Evolutionary conservation across 2,888 invertebrate species (phyloP).

Genomic region (Rhimphoctona megacephalus): DNA sequence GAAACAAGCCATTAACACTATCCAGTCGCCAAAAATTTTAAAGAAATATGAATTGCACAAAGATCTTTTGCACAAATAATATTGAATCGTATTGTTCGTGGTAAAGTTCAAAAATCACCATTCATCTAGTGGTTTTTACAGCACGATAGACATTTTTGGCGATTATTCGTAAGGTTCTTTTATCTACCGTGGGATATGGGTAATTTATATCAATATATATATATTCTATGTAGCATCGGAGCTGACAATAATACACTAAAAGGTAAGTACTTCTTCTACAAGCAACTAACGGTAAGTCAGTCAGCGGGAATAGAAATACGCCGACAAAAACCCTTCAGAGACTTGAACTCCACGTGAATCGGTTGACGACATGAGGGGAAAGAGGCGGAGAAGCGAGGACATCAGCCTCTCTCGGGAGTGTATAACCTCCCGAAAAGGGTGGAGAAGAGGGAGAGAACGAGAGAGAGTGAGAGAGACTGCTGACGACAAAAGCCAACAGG

Average conservation of each 20-base stretch:
- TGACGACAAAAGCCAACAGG: constrained; percentile 69
- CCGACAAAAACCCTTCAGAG: constrained; percentile 42
- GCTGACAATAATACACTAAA: constrained; percentile 34
- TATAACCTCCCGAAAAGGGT: constrained; percentile 51
- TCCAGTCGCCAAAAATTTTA: background rate
- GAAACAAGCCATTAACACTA: background rate
- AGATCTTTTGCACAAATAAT: background rate
- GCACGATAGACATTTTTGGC: background rate
- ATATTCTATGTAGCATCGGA: background rate
- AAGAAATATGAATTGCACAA: background rate
- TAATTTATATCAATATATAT: background rate
- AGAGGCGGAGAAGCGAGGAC: constrained; percentile 56
- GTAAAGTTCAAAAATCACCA: background rate
- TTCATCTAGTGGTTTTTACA: background rate
- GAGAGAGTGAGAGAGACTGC: constrained; percentile 42
- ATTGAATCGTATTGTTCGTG: background rate
- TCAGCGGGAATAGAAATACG: background rate
- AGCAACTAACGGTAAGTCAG: constrained; percentile 40
- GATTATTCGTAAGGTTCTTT: background rate
- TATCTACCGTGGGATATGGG: background rate
- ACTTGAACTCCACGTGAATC: constrained; percentile 55
- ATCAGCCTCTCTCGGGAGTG: constrained; percentile 42
- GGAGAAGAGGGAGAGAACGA: constrained; percentile 28
- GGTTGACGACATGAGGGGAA: constrained; percentile 40
- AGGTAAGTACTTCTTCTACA: constrained; percentile 33